Evolutionary conservation across 2,113 vertebrate species (phyloP).

Genomic region (Atlantisia rogersi): DNA sequence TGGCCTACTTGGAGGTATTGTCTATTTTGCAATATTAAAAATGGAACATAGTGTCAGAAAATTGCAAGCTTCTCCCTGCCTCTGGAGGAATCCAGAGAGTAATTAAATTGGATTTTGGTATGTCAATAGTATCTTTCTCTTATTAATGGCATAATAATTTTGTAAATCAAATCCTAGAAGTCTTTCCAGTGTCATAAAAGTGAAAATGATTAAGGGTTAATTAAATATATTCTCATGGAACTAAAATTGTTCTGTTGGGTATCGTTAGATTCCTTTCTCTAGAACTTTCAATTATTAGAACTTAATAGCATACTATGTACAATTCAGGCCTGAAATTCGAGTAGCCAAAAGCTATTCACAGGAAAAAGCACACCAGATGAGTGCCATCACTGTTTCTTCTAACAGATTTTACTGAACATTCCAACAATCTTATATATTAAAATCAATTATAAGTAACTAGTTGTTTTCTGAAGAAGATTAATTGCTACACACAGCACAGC

Average conservation of each 20-base stretch:
- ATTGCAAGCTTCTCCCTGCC: slow-evolving; percentile 12
- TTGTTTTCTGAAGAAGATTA: neutral
- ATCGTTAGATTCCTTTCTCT: neutral
- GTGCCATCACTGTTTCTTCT: neutral
- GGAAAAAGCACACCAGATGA: neutral
- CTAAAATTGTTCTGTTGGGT: slow-evolving; percentile 46
- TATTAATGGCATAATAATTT: slow-evolving; percentile 72
- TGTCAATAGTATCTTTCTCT: slow-evolving; percentile 63
- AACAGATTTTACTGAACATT: neutral
- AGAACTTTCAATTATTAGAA: slow-evolving; percentile 25
- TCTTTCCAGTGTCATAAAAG: slow-evolving; percentile 55
- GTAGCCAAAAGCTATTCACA: neutral
- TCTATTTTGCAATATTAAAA: slow-evolving; percentile 69
- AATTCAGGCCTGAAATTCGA: neutral
- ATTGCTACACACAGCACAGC: neutral
- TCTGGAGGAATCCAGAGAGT: slow-evolving; percentile 61
- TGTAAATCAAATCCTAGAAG: slow-evolving; percentile 69
- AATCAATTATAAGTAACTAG: neutral
- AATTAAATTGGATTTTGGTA: slow-evolving; percentile 71
- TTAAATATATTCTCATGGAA: slow-evolving; percentile 62
- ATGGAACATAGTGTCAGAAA: slow-evolving; percentile 48
- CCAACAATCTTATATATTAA: neutral
- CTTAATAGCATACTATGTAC: slow-evolving; percentile 6
- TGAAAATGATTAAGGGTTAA: slow-evolving; percentile 70
- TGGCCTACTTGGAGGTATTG: neutral